phyloP scores from a whole-genome alignment of 2,797 vertebrate species.

The Distichodus sexfasciatus region DNA sequence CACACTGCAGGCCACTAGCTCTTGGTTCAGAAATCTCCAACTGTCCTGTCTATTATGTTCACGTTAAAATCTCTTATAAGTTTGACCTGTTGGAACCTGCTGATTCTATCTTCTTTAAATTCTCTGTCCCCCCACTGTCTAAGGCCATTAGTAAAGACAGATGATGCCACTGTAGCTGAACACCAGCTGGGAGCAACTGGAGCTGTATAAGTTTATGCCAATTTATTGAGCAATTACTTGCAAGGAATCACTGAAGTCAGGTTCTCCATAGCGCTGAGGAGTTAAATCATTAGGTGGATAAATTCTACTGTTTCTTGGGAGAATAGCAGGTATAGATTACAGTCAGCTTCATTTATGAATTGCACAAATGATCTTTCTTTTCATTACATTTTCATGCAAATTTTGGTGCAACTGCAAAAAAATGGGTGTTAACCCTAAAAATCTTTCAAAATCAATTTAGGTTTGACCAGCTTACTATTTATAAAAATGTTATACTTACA shows the following conservation, averaged over 20 bases:
- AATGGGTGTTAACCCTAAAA: no score
- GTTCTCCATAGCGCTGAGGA: constrained; percentile 8
- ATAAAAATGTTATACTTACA: no score
- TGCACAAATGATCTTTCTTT: no score
- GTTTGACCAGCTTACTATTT: no score
- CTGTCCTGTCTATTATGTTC: constrained; percentile 16
- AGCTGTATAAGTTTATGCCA: constrained; percentile 36
- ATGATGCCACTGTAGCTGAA: constrained; percentile 31
- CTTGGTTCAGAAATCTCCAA: not conserved
- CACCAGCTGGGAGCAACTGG: constrained; percentile 41
- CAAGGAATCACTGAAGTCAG: constrained; percentile 40
- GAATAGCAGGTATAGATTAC: no score
- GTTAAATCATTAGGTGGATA: no score
- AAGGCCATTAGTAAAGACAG: constrained; percentile 39
- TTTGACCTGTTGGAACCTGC: constrained; percentile 32
- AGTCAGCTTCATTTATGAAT: no score
- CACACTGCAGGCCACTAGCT: no score
- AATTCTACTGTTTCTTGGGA: no score
- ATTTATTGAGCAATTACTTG: constrained; percentile 55
- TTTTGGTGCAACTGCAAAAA: no score
- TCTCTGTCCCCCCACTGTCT: constrained; percentile 10
- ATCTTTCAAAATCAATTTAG: no score
- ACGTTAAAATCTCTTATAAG: constrained; percentile 9
- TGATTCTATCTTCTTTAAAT: constrained; percentile 24
- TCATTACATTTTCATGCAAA: no score